These are phyloP conservation scores for Edolisoma coerulescens DNA, from an alignment of 2,113 vertebrate genomes.

Conservation along the genomic window DNA sequence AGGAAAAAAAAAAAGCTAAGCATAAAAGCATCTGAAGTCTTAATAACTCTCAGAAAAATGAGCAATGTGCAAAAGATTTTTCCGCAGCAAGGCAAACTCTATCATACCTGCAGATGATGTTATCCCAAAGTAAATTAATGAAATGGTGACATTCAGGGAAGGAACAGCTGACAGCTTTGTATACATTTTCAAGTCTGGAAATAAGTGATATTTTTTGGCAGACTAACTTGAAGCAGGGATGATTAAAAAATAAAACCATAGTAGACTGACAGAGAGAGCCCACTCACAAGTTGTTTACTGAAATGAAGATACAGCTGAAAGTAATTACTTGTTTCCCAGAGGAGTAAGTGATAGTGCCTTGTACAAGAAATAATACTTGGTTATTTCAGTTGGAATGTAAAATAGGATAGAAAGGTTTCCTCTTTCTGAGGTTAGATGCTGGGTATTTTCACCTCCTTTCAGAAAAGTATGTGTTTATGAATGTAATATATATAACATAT, in stretches of 20 bases:
- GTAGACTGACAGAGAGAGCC: slow-evolving; percentile 40
- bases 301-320: slow-evolving; percentile 52
- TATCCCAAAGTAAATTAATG: slow-evolving; percentile 40
- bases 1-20: background rate
- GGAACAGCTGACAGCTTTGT: slow-evolving; percentile 41
- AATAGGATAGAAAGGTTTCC: slow-evolving; percentile 13
- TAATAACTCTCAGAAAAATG: slow-evolving; percentile 13
- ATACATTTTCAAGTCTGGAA: background rate
- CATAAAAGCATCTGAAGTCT: background rate
- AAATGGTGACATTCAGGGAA: slow-evolving; percentile 35
- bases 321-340: slow-evolving; percentile 53
- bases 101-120: slow-evolving; percentile 2
- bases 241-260: slow-evolving; percentile 16
- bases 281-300: slow-evolving; percentile 54
- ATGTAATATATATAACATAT: background rate
- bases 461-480: slow-evolving; percentile 1
- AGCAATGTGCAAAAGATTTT: background rate
- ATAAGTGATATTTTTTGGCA: slow-evolving; percentile 47
- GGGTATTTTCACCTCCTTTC: background rate
- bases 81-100: background rate
- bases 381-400: slow-evolving; percentile 57
- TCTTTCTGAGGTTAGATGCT: slow-evolving; percentile 36
- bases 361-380: slow-evolving; percentile 1
- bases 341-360: slow-evolving; percentile 27
- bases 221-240: slow-evolving; percentile 12